These are phyloP conservation scores for Erethizon dorsatum DNA, from an alignment of 2,797 vertebrate genomes.

Conservation along the genomic window DNA sequence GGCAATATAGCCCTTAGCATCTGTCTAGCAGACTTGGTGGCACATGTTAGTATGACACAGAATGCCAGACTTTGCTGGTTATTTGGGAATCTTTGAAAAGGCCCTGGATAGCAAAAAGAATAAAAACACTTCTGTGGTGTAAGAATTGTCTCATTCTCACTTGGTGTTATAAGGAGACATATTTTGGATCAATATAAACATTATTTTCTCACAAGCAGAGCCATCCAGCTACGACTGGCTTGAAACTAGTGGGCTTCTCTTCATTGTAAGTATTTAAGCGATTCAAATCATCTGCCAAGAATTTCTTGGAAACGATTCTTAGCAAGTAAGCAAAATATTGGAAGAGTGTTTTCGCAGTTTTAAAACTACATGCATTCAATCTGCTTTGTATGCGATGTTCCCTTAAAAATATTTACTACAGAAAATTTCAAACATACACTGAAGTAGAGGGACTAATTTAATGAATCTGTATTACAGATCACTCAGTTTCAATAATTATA, in stretches of 20 bases:
- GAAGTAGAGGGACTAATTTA: neutral
- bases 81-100: slow-evolving; percentile 61
- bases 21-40: slow-evolving; percentile 41
- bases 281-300: neutral
- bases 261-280: neutral
- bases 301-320: slow-evolving; percentile 5
- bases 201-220: slow-evolving; percentile 29
- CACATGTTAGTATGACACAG: slow-evolving; percentile 36
- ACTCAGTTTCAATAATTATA: neutral
- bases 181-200: neutral
- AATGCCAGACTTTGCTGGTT: neutral
- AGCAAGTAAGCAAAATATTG: neutral
- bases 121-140: slow-evolving; percentile 12
- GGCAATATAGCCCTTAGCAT: slow-evolving; percentile 68
- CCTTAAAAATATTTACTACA: slow-evolving; percentile 28
- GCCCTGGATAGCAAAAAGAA: neutral
- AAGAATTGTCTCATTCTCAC: neutral
- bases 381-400: neutral
- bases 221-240: neutral
- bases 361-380: neutral
- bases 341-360: neutral
- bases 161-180: neutral
- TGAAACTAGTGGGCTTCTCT: neutral
- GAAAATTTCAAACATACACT: slow-evolving; percentile 25
- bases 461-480: neutral